Evolutionary conservation across 2,797 vertebrate genomes (phyloP).

Genomic region (Furcifer pardalis): DNA sequence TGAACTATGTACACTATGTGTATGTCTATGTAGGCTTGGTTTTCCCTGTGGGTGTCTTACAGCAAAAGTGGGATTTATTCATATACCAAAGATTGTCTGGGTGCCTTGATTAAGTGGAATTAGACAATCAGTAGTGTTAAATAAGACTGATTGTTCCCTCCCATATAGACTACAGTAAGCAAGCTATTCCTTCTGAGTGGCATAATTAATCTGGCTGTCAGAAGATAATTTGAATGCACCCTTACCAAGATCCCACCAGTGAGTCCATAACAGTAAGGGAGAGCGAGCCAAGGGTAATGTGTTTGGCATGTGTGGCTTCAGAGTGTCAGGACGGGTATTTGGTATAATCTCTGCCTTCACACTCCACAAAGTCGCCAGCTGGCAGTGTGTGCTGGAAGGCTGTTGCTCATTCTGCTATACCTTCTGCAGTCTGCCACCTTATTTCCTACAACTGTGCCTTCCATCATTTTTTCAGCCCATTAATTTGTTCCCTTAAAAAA

Average conservation of each 20-base stretch:
- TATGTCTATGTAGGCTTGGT: background rate
- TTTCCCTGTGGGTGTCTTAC: background rate
- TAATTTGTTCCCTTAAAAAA: conserved; percentile 58
- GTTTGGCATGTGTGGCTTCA: conserved; percentile 48
- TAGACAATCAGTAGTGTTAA: conserved; percentile 12
- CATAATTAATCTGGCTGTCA: conserved; percentile 5
- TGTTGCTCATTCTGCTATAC: conserved; percentile 71
- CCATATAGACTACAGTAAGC: background rate
- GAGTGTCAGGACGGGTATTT: conserved; percentile 64
- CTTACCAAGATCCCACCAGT: conserved; percentile 15
- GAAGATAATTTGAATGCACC: conserved; percentile 2
- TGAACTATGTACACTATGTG: background rate
- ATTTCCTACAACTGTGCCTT: conserved; percentile 46
- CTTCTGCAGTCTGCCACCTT: conserved; percentile 72
- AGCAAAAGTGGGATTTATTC: background rate
- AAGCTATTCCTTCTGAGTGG: conserved; percentile 7
- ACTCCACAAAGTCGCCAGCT: conserved; percentile 69
- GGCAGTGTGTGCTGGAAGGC: conserved; percentile 66
- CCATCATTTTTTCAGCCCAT: conserved; percentile 62
- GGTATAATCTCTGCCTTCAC: conserved; percentile 70
- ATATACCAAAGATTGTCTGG: background rate
- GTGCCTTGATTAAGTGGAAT: background rate
- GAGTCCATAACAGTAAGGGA: conserved; percentile 54
- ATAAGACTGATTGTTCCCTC: conserved; percentile 21
- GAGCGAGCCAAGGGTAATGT: conserved; percentile 51